These are phyloP conservation scores for Botia almorhae DNA, from an alignment of 2,797 vertebrate genomes.

Conservation along the genomic window DNA sequence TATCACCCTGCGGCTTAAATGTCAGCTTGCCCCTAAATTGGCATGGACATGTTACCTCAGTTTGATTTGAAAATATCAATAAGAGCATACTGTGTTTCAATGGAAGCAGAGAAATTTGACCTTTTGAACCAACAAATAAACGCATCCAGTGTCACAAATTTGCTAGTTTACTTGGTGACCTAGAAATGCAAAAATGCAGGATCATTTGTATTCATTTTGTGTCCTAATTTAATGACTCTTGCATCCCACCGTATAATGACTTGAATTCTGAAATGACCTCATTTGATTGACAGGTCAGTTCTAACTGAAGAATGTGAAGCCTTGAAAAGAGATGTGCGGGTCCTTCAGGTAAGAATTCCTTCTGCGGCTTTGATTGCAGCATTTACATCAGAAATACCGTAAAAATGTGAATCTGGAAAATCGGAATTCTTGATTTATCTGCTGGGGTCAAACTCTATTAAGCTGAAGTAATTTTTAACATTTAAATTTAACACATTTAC, in stretches of 20 bases:
- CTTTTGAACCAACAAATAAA: background rate
- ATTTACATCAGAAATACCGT: background rate
- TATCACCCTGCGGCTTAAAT: background rate
- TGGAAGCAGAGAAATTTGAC: background rate
- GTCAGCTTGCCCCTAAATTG: background rate
- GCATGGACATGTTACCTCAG: background rate
- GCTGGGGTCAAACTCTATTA: background rate
- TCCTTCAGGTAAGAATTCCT: constrained; percentile 81
- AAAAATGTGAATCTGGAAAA: constrained; percentile 13
- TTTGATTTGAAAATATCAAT: background rate
- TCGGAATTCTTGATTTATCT: background rate
- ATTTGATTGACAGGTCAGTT: constrained; percentile 72
- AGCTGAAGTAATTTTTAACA: background rate
- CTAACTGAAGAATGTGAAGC: constrained; percentile 77
- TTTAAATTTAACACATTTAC: no score
- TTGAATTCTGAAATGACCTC: background rate
- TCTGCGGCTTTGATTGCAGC: constrained; percentile 17
- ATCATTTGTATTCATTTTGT: background rate
- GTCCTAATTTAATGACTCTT: background rate
- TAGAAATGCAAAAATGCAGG: no score
- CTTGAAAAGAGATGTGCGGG: constrained; percentile 72
- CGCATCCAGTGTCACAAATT: no score
- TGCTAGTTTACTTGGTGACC: no score
- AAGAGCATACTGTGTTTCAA: background rate
- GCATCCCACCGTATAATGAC: background rate